Conservation (phyloP, 2,113 vertebrate species). For the Eurypyga helias region DNA sequence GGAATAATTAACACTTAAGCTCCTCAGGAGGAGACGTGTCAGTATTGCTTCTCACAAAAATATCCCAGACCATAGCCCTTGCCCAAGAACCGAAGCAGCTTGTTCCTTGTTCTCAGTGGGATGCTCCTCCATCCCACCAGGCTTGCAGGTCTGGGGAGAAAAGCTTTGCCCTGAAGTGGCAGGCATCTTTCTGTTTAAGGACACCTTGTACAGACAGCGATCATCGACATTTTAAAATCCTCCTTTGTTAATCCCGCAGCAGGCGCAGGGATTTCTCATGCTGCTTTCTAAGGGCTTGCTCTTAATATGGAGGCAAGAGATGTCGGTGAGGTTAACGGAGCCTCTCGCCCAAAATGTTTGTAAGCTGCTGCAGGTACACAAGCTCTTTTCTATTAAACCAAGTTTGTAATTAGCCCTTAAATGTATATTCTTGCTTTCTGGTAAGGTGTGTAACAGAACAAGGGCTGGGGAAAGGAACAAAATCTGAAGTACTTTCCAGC, state of each 20-base stretch:
- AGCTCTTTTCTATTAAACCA: neutral
- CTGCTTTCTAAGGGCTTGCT: neutral
- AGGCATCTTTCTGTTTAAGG: neutral
- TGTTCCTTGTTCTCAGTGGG: neutral
- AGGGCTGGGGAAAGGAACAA: neutral
- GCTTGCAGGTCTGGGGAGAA: neutral
- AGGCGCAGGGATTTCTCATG: neutral
- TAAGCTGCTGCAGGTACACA: neutral
- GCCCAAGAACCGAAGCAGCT: neutral
- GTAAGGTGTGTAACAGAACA: neutral
- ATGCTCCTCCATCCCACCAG: neutral
- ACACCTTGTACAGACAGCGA: neutral
- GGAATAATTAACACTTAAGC: conserved; percentile 22
- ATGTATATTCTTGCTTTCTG: neutral
- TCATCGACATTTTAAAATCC: neutral
- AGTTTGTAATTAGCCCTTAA: neutral
- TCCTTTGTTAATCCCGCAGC: neutral
- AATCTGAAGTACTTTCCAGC: neutral
- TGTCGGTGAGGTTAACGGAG: accelerated
- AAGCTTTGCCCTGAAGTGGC: neutral
- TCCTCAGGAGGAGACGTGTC: neutral
- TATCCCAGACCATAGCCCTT: neutral
- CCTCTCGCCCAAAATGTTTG: neutral
- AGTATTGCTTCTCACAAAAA: neutral
- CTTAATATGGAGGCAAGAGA: neutral